Evolutionary conservation across 2,888 invertebrate genomes (phyloP), one percentile per base, ranked within the genome.

Genomic region (Tyria jacobaeae): DNA sequence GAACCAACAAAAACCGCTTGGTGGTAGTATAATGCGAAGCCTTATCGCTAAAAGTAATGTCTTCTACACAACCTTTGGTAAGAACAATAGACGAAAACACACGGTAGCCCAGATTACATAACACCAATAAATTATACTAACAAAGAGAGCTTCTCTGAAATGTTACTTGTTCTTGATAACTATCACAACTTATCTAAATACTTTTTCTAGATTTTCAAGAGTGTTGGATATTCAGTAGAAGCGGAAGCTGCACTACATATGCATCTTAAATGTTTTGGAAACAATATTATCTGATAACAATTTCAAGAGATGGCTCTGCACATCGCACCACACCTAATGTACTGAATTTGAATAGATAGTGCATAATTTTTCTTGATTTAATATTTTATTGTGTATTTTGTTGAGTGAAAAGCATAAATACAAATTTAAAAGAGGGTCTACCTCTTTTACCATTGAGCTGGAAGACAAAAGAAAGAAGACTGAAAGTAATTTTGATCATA

Each of bases 31-130:
- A 44, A 44, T 44, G 44, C 21, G 44, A 10, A 21, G 21, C 44
- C 21, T 44, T 44, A 44, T 44, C 44, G 44, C 44, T 44, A 21
- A 44, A 44, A 44, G 44, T 21, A 44, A 44, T 44, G 44, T 44
- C 44, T 44, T 21, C 21, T n/a, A 44, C 21, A 44, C 44, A 44
- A 44, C 44, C 44, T 44, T 44, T 44, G 12, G 44, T 10, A 21
- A 21, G 44, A 44, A 44, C 44, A 44, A 44, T 44, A 44, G 44
- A 44, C 21, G 44, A 12, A 12, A 44, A 44, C 21, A 44, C 12
- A 21, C 12, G 44, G 21, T 21, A 12, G 44, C 44, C 44, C 21
- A 44, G 44, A 44, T 44, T 21, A 12, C 12, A 44, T 44, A 21
- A 44, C 21, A 44, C 44, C 21, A 44, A 44, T 44, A 44, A 44